Conservation (phyloP, 2,797 vertebrate species). For the Triplophysa yarkandensis region DNA sequence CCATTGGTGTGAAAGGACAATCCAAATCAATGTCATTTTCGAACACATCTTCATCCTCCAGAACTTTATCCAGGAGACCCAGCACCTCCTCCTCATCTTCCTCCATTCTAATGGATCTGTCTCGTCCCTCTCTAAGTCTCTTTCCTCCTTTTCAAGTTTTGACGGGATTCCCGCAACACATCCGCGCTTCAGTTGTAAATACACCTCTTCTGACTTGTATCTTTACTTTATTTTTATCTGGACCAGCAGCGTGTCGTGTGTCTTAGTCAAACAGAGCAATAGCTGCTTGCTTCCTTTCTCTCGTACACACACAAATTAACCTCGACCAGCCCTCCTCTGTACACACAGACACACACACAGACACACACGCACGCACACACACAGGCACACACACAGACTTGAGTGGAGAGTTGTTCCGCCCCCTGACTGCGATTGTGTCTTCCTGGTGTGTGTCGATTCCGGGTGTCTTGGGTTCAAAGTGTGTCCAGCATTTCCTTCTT, state of each 20-base stretch:
- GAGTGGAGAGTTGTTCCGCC: conserved; percentile 35
- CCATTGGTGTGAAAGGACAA: conserved; percentile 72
- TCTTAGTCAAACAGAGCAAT: conserved; percentile 30
- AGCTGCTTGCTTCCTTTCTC: conserved; percentile 38
- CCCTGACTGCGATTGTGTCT: conserved; percentile 37
- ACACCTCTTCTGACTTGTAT: conserved; percentile 3
- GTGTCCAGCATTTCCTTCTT: conserved; percentile 21
- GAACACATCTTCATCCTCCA: conserved; percentile 88
- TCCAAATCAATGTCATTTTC: conserved; percentile 85
- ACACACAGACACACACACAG: not conserved
- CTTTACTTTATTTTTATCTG: not conserved
- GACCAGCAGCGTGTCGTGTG: conserved; percentile 19
- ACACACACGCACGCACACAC: not conserved
- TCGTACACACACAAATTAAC: conserved; percentile 2
- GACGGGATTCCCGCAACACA: conserved; percentile 14
- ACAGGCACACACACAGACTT: not conserved
- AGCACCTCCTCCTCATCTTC: conserved; percentile 95
- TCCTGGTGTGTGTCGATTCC: conserved; percentile 52
- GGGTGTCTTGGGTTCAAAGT: conserved; percentile 16
- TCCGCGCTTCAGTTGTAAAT: not conserved
- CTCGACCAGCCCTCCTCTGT: conserved; percentile 21
- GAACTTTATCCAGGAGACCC: conserved; percentile 89
- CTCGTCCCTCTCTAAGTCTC: not conserved
- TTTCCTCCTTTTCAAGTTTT: conserved; percentile 14
- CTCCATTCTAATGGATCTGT: conserved; percentile 72